These are phyloP conservation scores for Morelia viridis DNA, from an alignment of 2,797 vertebrate genomes.

Conservation along the genomic window DNA sequence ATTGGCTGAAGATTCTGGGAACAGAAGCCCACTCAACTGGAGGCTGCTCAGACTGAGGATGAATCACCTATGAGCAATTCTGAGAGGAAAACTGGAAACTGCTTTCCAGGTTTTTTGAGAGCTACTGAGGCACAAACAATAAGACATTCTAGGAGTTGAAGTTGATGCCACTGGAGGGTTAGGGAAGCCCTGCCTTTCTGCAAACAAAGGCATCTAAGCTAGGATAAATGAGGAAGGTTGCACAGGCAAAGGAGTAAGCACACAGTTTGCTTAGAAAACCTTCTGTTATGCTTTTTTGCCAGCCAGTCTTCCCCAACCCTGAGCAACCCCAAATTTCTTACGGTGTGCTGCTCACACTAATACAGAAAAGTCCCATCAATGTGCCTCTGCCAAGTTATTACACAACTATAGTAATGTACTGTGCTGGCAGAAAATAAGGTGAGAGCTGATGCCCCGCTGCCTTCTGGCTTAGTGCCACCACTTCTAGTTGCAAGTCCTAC, in stretches of 20 bases:
- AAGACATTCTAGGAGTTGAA: not conserved
- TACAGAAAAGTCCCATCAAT: not conserved
- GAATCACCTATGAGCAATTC: not conserved
- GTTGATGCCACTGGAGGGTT: no score
- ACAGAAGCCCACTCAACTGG: not conserved
- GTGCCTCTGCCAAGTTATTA: not conserved
- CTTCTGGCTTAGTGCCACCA: not conserved
- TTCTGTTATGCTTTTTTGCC: not conserved
- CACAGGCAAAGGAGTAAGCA: not conserved
- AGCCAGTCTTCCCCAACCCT: not conserved
- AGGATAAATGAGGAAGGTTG: not conserved
- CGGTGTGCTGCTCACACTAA: not conserved
- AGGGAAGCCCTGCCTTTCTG: no score
- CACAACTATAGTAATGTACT: not conserved
- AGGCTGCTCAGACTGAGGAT: not conserved
- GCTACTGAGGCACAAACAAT: not conserved
- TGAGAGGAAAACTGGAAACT: not conserved
- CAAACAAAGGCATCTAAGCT: not conserved
- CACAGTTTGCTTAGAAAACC: not conserved
- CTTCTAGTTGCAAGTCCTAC: not conserved
- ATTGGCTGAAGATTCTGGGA: not conserved
- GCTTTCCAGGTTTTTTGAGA: not conserved
- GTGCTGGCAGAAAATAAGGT: not conserved
- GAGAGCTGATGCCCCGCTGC: not conserved
- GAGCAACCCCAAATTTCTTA: not conserved